These are phyloP conservation scores for Scomber japonicus DNA, from an alignment of 2,113 vertebrate species.

Conservation along the genomic window DNA sequence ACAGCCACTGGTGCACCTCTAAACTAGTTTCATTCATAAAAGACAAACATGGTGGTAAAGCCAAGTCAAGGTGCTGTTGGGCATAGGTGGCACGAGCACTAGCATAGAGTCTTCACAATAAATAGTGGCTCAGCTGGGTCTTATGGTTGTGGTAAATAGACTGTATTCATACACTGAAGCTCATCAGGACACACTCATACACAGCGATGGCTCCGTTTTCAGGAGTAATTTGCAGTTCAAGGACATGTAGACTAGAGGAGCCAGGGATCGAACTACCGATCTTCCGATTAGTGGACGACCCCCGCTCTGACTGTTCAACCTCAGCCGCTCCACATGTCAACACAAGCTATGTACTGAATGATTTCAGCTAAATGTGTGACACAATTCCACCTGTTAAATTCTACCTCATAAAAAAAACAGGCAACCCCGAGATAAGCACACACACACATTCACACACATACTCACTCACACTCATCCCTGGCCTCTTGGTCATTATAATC, in stretches of 20 bases:
- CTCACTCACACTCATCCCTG: slow-evolving; percentile 13
- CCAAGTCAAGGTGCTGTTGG: slow-evolving; percentile 9
- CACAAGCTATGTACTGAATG: neutral
- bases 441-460: slow-evolving; percentile 31
- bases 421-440: neutral
- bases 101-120: neutral
- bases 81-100: neutral
- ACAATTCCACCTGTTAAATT: slow-evolving; percentile 1
- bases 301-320: no score
- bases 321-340: no score
- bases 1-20: neutral
- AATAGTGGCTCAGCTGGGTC: neutral
- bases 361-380: neutral
- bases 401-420: slow-evolving; percentile 1
- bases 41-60: slow-evolving; percentile 4
- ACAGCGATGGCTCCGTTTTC: no score
- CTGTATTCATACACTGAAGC: no score
- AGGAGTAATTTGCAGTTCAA: no score
- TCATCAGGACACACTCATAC: no score
- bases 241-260: no score
- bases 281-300: no score
- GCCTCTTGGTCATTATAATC: slow-evolving; percentile 69
- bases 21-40: slow-evolving; percentile 30
- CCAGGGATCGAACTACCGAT: no score
- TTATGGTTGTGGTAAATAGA: no score